Conservation (phyloP, 2,888 invertebrate genomes). For the Dioctria linearis region DNA sequence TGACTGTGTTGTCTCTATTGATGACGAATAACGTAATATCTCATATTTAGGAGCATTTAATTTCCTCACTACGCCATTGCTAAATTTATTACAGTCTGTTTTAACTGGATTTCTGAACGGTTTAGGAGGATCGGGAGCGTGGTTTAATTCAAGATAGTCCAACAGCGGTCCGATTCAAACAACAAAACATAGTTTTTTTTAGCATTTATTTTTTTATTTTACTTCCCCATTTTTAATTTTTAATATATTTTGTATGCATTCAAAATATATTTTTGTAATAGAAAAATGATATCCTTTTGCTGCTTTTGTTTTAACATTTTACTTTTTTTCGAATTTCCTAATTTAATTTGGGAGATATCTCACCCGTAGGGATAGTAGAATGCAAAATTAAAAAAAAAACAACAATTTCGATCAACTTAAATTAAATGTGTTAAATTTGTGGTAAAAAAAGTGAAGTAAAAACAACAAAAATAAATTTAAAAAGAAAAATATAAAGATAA, state of each 20-base stretch:
- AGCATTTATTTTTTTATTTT: constrained; percentile 13
- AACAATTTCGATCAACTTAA: not conserved
- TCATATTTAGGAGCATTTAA: no score
- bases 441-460: not conserved
- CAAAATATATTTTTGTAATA: constrained; percentile 50
- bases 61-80: no score
- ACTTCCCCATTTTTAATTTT: constrained; percentile 40
- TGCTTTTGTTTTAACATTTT: not conserved
- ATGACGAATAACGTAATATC: no score
- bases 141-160: no score
- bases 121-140: no score
- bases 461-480: not conserved
- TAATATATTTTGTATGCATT: constrained; percentile 50
- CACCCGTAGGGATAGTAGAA: not conserved
- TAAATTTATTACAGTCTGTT: no score
- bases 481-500: not conserved
- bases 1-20: no score
- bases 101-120: no score
- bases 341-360: no score
- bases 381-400: not conserved
- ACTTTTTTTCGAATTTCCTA: no score
- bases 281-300: not conserved
- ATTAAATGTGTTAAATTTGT: not conserved
- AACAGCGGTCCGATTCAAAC: no score
- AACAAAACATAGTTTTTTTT: not conserved